phyloP scores from a whole-genome alignment of 2,797 vertebrate species.

The Eulemur rubriventer region DNA sequence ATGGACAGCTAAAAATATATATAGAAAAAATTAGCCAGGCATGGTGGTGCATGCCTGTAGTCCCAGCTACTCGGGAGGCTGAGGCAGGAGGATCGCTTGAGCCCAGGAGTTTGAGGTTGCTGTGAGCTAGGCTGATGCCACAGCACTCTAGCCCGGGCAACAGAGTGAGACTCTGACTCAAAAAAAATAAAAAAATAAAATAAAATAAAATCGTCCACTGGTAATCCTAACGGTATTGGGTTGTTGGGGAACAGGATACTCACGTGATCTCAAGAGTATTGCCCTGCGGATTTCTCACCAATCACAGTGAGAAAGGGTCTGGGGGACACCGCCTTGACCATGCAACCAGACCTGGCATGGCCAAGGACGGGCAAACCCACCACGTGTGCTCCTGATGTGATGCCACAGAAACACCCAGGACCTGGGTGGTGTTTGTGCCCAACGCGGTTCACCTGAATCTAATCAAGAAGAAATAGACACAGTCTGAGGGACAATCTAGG shows the following conservation, averaged over 20 bases:
- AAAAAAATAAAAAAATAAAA: too few relatives aligned
- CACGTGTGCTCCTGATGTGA: accelerated
- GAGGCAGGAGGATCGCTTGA: too few relatives aligned
- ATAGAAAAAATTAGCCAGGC: too few relatives aligned
- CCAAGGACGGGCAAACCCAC: not conserved
- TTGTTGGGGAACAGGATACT: not conserved
- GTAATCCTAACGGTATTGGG: not conserved
- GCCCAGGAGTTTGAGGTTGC: too few relatives aligned
- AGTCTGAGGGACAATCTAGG: not conserved
- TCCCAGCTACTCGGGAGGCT: too few relatives aligned
- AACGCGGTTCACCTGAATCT: not conserved
- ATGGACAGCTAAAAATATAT: too few relatives aligned
- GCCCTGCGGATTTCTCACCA: not conserved
- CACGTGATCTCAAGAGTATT: not conserved
- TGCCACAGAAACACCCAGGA: not conserved
- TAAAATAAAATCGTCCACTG: not conserved
- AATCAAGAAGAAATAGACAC: not conserved
- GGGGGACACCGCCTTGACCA: not conserved
- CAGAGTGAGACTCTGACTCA: too few relatives aligned
- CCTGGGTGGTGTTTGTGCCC: too few relatives aligned
- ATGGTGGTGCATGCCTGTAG: too few relatives aligned
- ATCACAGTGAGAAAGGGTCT: not conserved
- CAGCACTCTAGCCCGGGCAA: too few relatives aligned
- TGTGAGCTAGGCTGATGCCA: too few relatives aligned
- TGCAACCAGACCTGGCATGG: accelerated